Evolutionary conservation across 2,113 vertebrate genomes (phyloP), one percentile per base, ranked within the genome.

Genomic region (Paradisaea rubra): DNA sequence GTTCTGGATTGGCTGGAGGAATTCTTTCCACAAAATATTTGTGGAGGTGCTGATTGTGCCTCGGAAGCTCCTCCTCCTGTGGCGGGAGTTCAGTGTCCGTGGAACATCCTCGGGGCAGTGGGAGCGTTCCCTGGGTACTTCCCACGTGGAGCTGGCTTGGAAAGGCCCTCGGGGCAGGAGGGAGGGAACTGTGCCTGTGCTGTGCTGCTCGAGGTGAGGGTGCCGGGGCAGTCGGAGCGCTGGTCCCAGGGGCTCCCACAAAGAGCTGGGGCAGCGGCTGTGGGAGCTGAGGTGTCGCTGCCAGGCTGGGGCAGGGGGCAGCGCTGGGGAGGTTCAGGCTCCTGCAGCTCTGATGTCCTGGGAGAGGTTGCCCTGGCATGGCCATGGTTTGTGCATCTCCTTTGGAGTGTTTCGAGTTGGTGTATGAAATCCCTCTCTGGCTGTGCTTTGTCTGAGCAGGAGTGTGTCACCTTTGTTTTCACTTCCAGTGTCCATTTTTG

Each of bases 391-490:
- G 31, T 22, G n/a, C 49, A 2, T 37, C 41, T 52, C 44, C 35
- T 56, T 17, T 16, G 71, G 30, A 42, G 18, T 5, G 13, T 27
- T 52, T 17, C 17, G 15, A 6, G 42, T 15, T 44, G 20, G 0
- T 28, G 3, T 17, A 3, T 15, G 5, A 24, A 49, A 2, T 18
- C 6, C 5, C 3, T 7, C 6, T 18, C 47, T 7, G 8, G 37
- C 30, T 54, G 37, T 10, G 10, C 8, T 57, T 39, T 9, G 5
- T 37, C 8, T 42, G 19, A 57, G 14, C 56, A 60, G 42, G 10
- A 16, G 12, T 11, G 18, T 28, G 15, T 18, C 10, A 8, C 15
- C 61, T 74, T n/a, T 16, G 1, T 6, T 63, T 42, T 61, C 66
- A 2, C 52, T 45, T 9, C 0, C 8, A n/a, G 30, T 54, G 24